Base-by-base conservation (phyloP, 2,113 vertebrate genomes). In the Stegostoma tigrinum region DNA sequence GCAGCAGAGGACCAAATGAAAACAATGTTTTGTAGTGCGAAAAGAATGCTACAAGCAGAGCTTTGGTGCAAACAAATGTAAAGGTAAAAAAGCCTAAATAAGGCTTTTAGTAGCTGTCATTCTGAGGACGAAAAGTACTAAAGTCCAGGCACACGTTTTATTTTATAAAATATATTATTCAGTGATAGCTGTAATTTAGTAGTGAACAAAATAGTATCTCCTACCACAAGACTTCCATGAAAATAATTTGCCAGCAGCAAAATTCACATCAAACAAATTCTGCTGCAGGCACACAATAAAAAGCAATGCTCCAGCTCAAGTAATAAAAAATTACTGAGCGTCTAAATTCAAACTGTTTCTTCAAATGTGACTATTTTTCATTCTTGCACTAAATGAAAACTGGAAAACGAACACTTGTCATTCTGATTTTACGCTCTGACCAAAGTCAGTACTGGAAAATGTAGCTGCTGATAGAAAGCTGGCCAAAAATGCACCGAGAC, bases 221-320 rank as follows among this genome's bases (percentile, higher is more conserved):
- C 91, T 94, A 64, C 61, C 48, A 38, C 67, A 8, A 94, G 42
- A 70, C 66, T 30, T 94, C 70, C 93, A 94, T 24, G 45, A 70
- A 94, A 94, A 45, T 94, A 70, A 94, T 38, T 70, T 48, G 93
- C 93, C 93, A 94, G 38, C 38, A 94, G 93, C 66, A 8, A 94
- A 68, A 38, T 70, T 45, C 93, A 94, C 66, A 70, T 94, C 66
- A 94, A 94, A 94, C 34, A 94, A 94, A 94, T 94, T 94, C 66
- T 42, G 66, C n/a, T 94, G 64, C 38, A 94, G 93, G 72, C 15
- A 48, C 24, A 48, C 42, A 45, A 70, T 70, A 68, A 70, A 94
- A 70, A 94, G 93, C 66, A 48, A 38, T 45, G 67, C 66, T 94
- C 66, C 70, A 67, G 45, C 23, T 94, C 66, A 94, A 7, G 42